A percentile compares a stretch with the other conserved stretches of the same genome.
Evolutionary conservation across 2,113 vertebrate species (phyloP).

Genomic region (Nyctereutes procyonoides): DNA sequence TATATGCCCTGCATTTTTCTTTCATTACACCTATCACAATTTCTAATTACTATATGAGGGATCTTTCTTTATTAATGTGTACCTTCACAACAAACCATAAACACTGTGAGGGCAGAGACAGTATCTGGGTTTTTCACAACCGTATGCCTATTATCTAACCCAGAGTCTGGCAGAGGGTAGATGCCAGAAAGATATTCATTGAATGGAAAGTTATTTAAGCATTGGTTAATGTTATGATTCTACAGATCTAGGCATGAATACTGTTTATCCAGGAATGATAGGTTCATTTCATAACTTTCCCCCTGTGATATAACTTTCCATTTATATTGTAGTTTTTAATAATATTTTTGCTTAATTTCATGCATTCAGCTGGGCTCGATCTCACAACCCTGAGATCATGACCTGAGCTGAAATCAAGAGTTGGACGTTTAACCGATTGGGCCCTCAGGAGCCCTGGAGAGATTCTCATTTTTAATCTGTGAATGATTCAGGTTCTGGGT

Average conservation of each 20-base stretch:
- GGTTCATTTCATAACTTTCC: not conserved
- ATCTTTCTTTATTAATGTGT: not conserved
- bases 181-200: not conserved
- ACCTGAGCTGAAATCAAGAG: not conserved
- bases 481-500: not conserved
- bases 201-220: not conserved
- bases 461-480: not conserved
- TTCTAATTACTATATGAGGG: not conserved
- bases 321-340: not conserved
- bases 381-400: not conserved
- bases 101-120: not conserved
- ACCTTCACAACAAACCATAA: conserved; percentile 26
- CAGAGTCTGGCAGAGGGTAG: not conserved
- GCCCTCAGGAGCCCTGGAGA: not conserved
- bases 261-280: conserved; percentile 17
- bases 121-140: not conserved
- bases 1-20: conserved; percentile 26
- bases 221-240: not conserved
- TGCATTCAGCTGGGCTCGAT: not conserved
- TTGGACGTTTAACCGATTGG: not conserved
- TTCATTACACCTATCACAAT: not conserved
- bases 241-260: not conserved
- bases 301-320: not conserved
- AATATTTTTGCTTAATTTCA: conserved; percentile 34
- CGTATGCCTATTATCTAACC: not conserved